Base-by-base conservation (phyloP, 2,113 vertebrate species). In the Rhinolophus ferrumequinum region DNA sequence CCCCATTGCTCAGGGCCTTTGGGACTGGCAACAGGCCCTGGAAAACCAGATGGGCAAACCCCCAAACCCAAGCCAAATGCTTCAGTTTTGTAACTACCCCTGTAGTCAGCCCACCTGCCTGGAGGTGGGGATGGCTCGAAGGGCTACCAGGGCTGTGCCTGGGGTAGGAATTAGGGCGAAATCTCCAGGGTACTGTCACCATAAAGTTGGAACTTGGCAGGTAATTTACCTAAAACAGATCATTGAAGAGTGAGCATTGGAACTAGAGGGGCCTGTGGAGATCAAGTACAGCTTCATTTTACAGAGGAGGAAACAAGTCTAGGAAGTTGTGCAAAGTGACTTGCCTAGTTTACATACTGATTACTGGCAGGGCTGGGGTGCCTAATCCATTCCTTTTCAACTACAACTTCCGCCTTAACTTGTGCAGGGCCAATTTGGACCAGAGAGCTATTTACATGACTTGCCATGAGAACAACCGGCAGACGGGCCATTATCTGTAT, bases 71-170 rank as follows among this genome's bases (percentile, higher is more conserved):
- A 10, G 3, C 24, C 58, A 21, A 26, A 38, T 66, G 26, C 33
- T 47, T 21, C 54, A 30, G 52, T 30, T 7, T 52, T 41, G 2
- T 30, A 4, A 70, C 0, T 9, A 50, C 54, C 16, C 52, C 10
- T 33, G 24, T 10, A 33, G 80, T 44, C 52, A 80, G 35, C 47
- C 21, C 10, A 0, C 0, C 3, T 2, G 16, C 21, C 82, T 52
- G 24, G 67, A 47, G 52, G 12, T 8, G 50, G 75, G 41, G 47
- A 38, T 2, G 10, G 24, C 54, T 60, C 0, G 13, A 66, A 5
- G 1, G n/a, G 9, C 41, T 26, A 16, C 8, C 8, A 7, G 9
- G 15, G 33, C 44, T 22, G 13, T 1, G 2, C 41, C 50, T 26
- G 12, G 38, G 70, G 6, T 5, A 69, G 35, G 66, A 52, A 83